A percentile compares a stretch with the other conserved stretches of the same genome.
These are phyloP conservation scores for Lysandra coridon DNA, from an alignment of 2,888 invertebrate species.

Conservation along the genomic window DNA sequence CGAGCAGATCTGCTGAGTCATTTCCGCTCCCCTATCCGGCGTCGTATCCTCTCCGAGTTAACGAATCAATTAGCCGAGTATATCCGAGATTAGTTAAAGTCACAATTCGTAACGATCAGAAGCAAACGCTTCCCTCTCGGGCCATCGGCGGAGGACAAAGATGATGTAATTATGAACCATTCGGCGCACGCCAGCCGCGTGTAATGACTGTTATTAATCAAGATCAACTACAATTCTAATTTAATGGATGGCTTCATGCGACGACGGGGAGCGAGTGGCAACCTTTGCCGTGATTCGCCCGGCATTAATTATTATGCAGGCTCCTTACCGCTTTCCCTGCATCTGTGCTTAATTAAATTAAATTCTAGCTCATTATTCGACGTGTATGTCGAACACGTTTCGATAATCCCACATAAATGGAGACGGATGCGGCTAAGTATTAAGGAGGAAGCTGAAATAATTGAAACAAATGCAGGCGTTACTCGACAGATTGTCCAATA, in stretches of 20 bases:
- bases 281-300: conserved; percentile 34
- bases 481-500: conserved; percentile 79
- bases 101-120: conserved; percentile 73
- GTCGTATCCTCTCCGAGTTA: conserved; percentile 48
- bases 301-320: conserved; percentile 36
- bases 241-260: conserved; percentile 37
- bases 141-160: conserved; percentile 71
- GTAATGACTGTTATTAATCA: conserved; percentile 67
- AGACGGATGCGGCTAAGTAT: conserved; percentile 57
- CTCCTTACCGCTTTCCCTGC: conserved; percentile 29
- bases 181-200: conserved; percentile 63
- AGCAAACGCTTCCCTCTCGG: conserved; percentile 57
- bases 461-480: conserved; percentile 79
- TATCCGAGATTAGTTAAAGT: conserved; percentile 56
- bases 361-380: background rate
- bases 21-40: conserved; percentile 57
- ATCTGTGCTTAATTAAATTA: conserved; percentile 15
- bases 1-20: conserved; percentile 50
- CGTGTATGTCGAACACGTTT: conserved; percentile 59
- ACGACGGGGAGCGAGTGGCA: conserved; percentile 31
- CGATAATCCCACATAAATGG: conserved; percentile 49
- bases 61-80: conserved; percentile 49
- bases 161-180: conserved; percentile 75
- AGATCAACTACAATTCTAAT: conserved; percentile 47
- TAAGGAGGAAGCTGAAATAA: conserved; percentile 71